A percentile compares a stretch with the other conserved stretches of the same genome.
Conservation (phyloP, 2,797 vertebrate species). For the Hydrophis major region DNA sequence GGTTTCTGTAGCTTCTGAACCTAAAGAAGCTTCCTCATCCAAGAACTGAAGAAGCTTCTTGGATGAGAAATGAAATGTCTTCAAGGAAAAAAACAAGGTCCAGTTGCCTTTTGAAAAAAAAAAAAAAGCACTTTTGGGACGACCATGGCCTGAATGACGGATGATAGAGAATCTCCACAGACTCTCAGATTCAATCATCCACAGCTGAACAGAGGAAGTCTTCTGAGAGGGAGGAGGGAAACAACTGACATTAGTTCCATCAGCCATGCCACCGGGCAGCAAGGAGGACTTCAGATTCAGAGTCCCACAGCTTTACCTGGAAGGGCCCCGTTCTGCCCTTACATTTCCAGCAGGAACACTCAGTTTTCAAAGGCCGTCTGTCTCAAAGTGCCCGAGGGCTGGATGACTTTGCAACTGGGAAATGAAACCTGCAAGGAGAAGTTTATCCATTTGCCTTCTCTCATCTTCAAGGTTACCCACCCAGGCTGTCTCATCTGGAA, state of each 20-base stretch:
- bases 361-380: background rate
- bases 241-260: background rate
- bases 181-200: no score
- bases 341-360: background rate
- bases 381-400: background rate
- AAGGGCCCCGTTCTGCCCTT: background rate
- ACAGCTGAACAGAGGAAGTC: background rate
- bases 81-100: no score
- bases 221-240: background rate
- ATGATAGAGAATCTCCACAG: no score
- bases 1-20: background rate
- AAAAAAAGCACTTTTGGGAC: no score
- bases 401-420: background rate
- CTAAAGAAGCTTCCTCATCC: background rate
- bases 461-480: background rate
- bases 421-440: background rate
- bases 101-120: no score
- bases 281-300: background rate
- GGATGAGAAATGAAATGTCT: background rate
- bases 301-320: background rate
- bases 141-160: no score
- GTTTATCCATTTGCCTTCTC: background rate
- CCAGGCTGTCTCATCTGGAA: background rate
- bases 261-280: background rate
- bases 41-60: background rate